Conservation (phyloP, 2,113 vertebrate species). For the Peucedramus taeniatus region DNA sequence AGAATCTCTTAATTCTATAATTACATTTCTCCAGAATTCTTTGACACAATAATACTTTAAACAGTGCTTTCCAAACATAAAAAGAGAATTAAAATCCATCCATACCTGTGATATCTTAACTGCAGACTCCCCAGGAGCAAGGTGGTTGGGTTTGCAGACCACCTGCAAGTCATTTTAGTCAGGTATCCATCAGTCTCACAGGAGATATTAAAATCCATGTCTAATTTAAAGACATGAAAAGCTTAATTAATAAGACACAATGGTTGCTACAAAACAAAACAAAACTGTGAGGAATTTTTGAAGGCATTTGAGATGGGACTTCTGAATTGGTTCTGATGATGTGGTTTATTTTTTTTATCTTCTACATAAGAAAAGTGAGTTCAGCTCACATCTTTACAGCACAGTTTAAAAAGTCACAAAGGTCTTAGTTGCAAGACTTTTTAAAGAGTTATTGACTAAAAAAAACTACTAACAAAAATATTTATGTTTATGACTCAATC, state of each 20-base stretch:
- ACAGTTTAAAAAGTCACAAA: neutral
- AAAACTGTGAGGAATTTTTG: neutral
- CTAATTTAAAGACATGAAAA: slow-evolving; percentile 68
- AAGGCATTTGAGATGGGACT: neutral
- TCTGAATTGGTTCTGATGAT: neutral
- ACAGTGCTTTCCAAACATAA: neutral
- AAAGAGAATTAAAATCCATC: neutral
- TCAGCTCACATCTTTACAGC: neutral
- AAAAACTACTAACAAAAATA: neutral
- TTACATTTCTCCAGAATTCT: neutral
- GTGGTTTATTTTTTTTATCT: neutral
- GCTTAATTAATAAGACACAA: neutral
- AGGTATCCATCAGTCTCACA: slow-evolving; percentile 85
- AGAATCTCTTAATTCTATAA: neutral
- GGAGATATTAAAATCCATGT: slow-evolving; percentile 79
- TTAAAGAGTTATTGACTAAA: neutral
- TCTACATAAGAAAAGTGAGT: neutral
- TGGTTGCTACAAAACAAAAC: neutral
- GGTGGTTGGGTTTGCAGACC: slow-evolving; percentile 68
- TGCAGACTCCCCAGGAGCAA: slow-evolving; percentile 61
- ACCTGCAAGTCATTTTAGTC: slow-evolving; percentile 86
- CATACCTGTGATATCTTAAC: slow-evolving; percentile 76
- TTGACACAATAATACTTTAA: neutral
- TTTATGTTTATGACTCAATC: neutral
- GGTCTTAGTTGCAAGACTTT: neutral